These are phyloP conservation scores for Schizaphis graminum DNA, from an alignment of 2,888 invertebrate species.

Conservation along the genomic window DNA sequence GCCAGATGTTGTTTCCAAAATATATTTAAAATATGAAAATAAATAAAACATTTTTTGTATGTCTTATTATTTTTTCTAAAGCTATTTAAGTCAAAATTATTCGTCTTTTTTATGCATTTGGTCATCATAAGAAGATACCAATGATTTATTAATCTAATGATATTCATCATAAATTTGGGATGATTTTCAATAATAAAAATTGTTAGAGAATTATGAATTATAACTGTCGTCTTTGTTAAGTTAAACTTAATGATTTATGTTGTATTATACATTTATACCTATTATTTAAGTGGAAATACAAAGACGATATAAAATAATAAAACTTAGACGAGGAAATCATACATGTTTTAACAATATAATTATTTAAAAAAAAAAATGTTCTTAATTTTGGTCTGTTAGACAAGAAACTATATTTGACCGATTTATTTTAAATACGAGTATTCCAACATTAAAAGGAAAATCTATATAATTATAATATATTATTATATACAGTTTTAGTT, in stretches of 20 bases:
- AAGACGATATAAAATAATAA: background rate
- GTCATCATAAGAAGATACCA: background rate
- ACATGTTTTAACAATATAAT: background rate
- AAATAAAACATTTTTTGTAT: background rate
- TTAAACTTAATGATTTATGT: background rate
- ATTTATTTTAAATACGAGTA: background rate
- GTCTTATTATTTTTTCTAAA: background rate
- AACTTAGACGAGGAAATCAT: background rate
- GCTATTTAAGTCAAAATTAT: background rate
- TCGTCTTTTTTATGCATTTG: background rate
- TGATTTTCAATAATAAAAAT: background rate
- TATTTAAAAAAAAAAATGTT: background rate
- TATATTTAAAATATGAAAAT: background rate
- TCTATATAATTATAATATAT: background rate
- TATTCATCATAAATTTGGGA: background rate
- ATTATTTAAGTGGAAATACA: background rate
- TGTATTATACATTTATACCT: background rate
- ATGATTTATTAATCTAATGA: background rate
- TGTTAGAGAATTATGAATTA: background rate
- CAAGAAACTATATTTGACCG: background rate
- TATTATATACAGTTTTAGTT: too few relatives aligned
- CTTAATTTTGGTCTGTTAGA: background rate
- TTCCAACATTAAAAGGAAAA: background rate
- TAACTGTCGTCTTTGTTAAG: background rate
- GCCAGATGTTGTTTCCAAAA: background rate